phyloP scores from a whole-genome alignment of 37 sponge, comb jelly and placozoan species.

The Cladorhizidae sp. region DNA sequence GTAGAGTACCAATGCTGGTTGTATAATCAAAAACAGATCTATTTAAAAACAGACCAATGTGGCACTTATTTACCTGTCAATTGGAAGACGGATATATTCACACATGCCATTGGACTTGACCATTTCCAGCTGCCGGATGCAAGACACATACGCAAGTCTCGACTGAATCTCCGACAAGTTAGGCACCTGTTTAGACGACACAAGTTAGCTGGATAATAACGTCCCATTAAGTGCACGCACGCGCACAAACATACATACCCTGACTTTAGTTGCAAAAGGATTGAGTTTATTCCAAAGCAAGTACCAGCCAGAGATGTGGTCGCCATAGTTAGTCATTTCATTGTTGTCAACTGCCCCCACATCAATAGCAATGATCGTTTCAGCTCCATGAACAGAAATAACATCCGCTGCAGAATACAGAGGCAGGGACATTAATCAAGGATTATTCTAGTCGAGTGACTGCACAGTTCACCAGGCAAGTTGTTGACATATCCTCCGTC shows the following conservation, averaged over 20 bases:
- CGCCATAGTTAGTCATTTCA: constrained; percentile 92
- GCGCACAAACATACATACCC: constrained; percentile 31
- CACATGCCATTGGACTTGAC: constrained; percentile 69
- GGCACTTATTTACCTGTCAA: constrained; percentile 68
- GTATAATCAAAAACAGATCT: background rate
- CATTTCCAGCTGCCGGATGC: constrained; percentile 82
- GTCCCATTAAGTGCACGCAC: background rate
- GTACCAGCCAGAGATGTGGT: constrained; percentile 90
- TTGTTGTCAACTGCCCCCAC: constrained; percentile 88
- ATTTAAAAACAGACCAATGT: background rate
- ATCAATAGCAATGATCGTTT: constrained; percentile 89
- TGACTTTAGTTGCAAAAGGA: constrained; percentile 78
- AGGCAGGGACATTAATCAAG: background rate
- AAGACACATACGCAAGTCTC: constrained; percentile 89
- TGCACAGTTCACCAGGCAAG: constrained; percentile 72
- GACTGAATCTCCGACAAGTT: constrained; percentile 92
- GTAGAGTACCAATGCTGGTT: constrained; percentile 72
- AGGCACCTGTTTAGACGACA: constrained; percentile 54
- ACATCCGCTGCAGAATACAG: constrained; percentile 75
- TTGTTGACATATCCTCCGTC: constrained; percentile 98
- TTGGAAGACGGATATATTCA: constrained; percentile 88
- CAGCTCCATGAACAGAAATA: constrained; percentile 70
- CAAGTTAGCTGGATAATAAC: background rate
- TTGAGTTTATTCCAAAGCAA: constrained; percentile 83
- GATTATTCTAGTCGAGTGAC: background rate